Conservation (phyloP, 1,140 invertebrate genomes). For the Chionoecetes opilio region DNA sequence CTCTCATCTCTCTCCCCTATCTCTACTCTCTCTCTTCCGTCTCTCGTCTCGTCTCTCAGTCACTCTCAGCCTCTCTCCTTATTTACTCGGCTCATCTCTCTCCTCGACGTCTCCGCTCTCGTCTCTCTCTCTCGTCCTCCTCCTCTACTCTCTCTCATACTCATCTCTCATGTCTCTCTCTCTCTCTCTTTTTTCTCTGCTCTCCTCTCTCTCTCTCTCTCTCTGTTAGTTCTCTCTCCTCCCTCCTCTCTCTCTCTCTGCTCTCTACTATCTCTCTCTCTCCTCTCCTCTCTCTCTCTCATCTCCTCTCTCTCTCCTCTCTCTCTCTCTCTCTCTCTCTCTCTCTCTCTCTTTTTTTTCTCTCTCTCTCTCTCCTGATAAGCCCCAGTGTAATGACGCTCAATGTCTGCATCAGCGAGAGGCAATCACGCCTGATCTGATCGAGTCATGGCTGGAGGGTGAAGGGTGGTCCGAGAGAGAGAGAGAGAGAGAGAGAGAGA, state of each 20-base stretch:
- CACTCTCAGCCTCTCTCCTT: too few species aligned
- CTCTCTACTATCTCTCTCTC: neutral
- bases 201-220: neutral
- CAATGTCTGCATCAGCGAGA: neutral
- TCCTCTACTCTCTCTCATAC: too few species aligned
- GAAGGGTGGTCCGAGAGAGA: too few species aligned
- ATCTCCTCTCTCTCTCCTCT: neutral
- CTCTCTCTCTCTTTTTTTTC: neutral
- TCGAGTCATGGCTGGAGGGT: neutral
- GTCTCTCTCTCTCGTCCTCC: too few species aligned
- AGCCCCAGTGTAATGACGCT: neutral
- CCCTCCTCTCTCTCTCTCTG: neutral
- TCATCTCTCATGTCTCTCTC: neutral
- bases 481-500: too few species aligned
- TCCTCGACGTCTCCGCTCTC: too few species aligned
- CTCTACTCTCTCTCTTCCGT: neutral
- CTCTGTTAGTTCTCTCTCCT: neutral
- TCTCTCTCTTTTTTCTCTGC: neutral
- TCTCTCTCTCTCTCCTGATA: neutral
- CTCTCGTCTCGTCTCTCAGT: neutral
- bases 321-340: neutral
- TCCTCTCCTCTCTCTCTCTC: neutral
- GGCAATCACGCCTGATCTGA: neutral
- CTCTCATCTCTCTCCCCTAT: neutral
- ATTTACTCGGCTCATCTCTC: too few species aligned